Evolutionary conservation across 2,888 invertebrate genomes (phyloP).

Genomic region (Euplagia quadripunctaria): DNA sequence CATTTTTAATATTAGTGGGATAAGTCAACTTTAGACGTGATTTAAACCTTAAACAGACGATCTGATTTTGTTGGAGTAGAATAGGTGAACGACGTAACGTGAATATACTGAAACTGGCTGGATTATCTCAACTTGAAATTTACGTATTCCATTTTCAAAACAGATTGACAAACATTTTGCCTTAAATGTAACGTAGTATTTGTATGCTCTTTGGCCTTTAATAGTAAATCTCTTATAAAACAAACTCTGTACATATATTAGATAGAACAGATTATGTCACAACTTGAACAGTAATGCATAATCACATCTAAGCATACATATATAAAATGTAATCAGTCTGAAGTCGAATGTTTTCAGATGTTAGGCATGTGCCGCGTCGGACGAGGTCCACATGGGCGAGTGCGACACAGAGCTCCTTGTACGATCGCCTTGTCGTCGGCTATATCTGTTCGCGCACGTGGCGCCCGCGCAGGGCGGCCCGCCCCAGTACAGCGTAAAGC

Average conservation of each 20-base stretch:
- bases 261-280: too few species aligned
- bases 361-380: conserved; percentile 67
- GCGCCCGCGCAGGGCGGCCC: conserved; percentile 72
- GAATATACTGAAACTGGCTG: background rate
- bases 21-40: background rate
- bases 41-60: background rate
- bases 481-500: conserved; percentile 58
- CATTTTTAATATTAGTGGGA: too few species aligned
- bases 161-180: background rate
- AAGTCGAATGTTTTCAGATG: conserved; percentile 67
- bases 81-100: background rate
- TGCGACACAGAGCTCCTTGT: conserved; percentile 73
- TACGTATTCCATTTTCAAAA: background rate
- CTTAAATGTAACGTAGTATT: too few species aligned
- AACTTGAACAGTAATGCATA: conserved; percentile 21
- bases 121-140: background rate
- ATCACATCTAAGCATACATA: conserved; percentile 37
- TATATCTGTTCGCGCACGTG: conserved; percentile 56
- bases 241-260: too few species aligned
- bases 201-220: too few species aligned
- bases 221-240: too few species aligned
- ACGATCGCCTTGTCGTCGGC: conserved; percentile 39
- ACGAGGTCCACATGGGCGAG: conserved; percentile 59
- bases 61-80: background rate
- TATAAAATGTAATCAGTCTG: conserved; percentile 35